Evolutionary conservation across 2,797 vertebrate genomes (phyloP).

Genomic region (Enteromius unitaeniatus): DNA sequence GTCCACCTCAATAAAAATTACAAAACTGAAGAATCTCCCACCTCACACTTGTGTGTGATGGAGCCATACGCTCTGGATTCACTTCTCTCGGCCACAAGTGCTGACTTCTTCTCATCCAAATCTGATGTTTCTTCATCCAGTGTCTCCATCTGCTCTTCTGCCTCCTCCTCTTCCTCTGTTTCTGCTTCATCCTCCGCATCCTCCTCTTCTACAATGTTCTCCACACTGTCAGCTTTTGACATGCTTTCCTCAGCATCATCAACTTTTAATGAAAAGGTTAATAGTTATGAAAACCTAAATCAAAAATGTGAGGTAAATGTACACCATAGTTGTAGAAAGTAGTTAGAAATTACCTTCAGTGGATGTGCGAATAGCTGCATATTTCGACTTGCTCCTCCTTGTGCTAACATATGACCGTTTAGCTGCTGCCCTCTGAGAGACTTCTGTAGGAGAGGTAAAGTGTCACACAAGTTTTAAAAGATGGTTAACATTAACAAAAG

Average conservation of each 20-base stretch:
- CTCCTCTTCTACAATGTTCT: conserved; percentile 46
- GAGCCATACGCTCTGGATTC: conserved; percentile 95
- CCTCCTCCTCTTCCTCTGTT: conserved; percentile 64
- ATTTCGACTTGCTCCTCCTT: conserved; percentile 77
- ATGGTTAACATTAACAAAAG: neutral
- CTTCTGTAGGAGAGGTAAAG: conserved; percentile 66
- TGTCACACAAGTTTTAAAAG: conserved; percentile 7
- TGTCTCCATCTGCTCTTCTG: conserved; percentile 56
- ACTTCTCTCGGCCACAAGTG: conserved; percentile 82
- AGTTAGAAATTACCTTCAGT: conserved; percentile 69
- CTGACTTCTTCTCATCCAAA: conserved; percentile 75
- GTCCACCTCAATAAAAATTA: neutral
- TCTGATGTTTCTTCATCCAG: conserved; percentile 60
- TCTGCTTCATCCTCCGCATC: conserved; percentile 48
- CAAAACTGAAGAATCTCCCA: conserved; percentile 68
- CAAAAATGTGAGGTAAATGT: neutral
- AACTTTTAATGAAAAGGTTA: conserved; percentile 62
- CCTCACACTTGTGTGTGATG: conserved; percentile 93
- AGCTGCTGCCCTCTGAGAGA: conserved; percentile 62
- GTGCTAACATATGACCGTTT: conserved; percentile 74
- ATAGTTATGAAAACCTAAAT: conserved; percentile 7
- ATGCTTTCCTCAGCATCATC: conserved; percentile 67
- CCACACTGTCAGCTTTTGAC: conserved; percentile 52
- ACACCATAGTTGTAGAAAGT: neutral
- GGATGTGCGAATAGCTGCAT: conserved; percentile 67